Conservation (phyloP, 2,797 vertebrate species). For the Esox lucius region DNA sequence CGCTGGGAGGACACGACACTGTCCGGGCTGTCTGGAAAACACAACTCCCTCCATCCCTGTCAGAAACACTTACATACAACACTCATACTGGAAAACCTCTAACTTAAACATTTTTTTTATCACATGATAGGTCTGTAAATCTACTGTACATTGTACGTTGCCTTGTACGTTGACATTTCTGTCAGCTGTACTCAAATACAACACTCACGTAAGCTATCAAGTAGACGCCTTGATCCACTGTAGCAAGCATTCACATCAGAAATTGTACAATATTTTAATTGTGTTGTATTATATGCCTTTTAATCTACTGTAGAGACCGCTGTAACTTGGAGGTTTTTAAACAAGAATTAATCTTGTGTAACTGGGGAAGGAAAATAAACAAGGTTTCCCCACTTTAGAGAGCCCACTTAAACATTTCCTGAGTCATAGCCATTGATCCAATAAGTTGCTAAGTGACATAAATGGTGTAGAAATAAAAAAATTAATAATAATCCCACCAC, state of each 20-base stretch:
- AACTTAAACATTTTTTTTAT: too few species aligned
- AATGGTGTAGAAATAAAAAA: background rate
- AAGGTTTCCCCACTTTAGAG: background rate
- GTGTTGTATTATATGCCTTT: too few species aligned
- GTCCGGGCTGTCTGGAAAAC: constrained; percentile 40
- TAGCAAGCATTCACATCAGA: too few species aligned
- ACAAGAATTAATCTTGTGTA: too few species aligned
- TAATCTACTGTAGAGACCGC: too few species aligned
- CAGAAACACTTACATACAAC: background rate
- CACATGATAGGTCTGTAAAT: background rate
- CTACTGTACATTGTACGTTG: background rate
- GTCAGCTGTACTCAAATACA: background rate
- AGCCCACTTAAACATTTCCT: background rate
- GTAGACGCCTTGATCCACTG: background rate
- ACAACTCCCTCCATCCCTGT: background rate
- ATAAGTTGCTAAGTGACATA: constrained; percentile 1
- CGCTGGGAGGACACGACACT: constrained; percentile 38
- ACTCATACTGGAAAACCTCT: background rate
- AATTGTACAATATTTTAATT: too few species aligned
- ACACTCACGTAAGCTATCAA: background rate
- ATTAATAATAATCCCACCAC: too few species aligned
- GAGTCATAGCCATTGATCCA: constrained; percentile 32
- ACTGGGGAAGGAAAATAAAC: background rate
- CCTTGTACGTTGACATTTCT: background rate
- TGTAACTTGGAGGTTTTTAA: too few species aligned